Evolutionary conservation across 2,888 invertebrate genomes (phyloP).

Genomic region (Hetaerina titia): DNA sequence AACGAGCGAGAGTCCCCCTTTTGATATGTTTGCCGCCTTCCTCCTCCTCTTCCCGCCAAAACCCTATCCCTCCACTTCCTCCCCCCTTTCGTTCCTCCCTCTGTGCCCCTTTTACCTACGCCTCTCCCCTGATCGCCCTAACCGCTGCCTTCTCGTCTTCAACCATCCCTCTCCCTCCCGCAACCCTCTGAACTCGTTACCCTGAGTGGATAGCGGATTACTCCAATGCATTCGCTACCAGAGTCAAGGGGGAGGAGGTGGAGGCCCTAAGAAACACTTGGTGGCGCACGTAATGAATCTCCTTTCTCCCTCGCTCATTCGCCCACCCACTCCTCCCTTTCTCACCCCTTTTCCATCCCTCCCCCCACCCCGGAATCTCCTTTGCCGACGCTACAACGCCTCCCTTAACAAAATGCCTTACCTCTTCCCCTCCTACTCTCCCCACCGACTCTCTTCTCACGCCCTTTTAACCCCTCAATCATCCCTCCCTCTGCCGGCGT

Average conservation of each 20-base stretch:
- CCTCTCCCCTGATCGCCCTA: neutral
- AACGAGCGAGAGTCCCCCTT: neutral
- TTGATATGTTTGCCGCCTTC: neutral
- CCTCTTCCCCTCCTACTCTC: neutral
- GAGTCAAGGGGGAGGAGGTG: too few species aligned
- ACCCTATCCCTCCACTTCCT: neutral
- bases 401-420: neutral
- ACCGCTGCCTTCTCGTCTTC: neutral
- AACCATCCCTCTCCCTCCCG: neutral
- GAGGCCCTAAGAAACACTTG: slow-evolving; percentile 52
- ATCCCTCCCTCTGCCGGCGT: neutral
- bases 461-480: neutral
- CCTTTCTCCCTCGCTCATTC: neutral
- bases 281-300: slow-evolving; percentile 56
- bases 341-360: neutral
- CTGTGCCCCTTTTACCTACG: neutral
- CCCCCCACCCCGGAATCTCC: neutral
- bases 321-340: neutral
- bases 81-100: neutral
- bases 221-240: slow-evolving; percentile 14
- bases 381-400: neutral
- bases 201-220: slow-evolving; percentile 34
- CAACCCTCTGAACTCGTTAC: neutral
- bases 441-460: neutral
- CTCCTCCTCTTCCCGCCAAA: neutral